These are phyloP conservation scores for Eudemis profundana DNA, from an alignment of 2,888 invertebrate species.

Conservation along the genomic window DNA sequence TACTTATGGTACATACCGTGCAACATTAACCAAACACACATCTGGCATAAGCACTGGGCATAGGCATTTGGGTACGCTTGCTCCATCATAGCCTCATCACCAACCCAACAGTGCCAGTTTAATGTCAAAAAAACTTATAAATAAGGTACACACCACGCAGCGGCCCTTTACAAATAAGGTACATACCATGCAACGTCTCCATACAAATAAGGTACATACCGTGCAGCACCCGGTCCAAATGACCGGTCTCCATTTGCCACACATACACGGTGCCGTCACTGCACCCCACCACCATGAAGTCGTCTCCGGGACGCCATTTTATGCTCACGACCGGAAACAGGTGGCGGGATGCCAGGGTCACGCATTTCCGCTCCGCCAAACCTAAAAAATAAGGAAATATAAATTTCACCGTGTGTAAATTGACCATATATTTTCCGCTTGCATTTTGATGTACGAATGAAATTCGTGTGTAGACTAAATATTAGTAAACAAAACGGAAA, in stretches of 20 bases:
- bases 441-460: too few relatives aligned
- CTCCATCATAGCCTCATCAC: too few relatives aligned
- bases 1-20: too few relatives aligned
- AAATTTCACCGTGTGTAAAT: not conserved
- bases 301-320: slow-evolving; percentile 98
- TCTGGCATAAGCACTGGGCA: too few relatives aligned
- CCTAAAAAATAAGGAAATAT: slow-evolving; percentile 56
- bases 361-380: slow-evolving; percentile 96
- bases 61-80: too few relatives aligned
- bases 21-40: too few relatives aligned
- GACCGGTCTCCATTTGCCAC: slow-evolving; percentile 99
- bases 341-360: slow-evolving; percentile 96
- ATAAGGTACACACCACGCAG: too few relatives aligned
- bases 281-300: slow-evolving; percentile 98
- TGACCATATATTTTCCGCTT: too few relatives aligned
- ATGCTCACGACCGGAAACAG: slow-evolving; percentile 97
- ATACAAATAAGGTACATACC: slow-evolving; percentile 76
- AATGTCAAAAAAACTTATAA: too few relatives aligned
- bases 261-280: slow-evolving; percentile 99
- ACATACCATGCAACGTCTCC: not conserved
- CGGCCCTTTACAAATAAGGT: not conserved
- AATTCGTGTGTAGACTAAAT: too few relatives aligned
- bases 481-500: too few relatives aligned
- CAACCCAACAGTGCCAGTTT: too few relatives aligned
- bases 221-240: slow-evolving; percentile 97